Evolutionary conservation across 2,888 invertebrate species (phyloP), one percentile per base, ranked within the genome.

Genomic region (Cloeon dipterum): DNA sequence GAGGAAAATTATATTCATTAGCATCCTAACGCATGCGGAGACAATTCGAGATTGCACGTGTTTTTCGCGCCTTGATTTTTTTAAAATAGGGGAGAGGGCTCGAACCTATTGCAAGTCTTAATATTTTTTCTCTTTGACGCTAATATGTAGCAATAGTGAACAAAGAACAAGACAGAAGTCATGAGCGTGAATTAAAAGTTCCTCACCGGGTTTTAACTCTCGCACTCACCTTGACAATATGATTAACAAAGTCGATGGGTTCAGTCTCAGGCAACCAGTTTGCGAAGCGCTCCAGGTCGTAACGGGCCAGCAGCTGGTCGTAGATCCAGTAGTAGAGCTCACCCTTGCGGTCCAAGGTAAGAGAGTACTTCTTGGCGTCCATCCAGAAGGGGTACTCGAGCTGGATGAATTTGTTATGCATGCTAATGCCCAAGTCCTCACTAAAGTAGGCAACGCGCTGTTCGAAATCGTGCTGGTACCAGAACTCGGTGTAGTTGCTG

Each of bases 351-450:
- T 68, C 62, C 46, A 65, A 66, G 26, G 56, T 49, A 36, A 65
- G 49, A 41, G 62, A 57, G 44, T 62, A 63, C 35, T 62, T 58
- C 18, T 64, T 56, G 37, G 64, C 62, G 34, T 61, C 58, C 51
- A 71, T 56, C 67, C 70, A 71, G 62, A 68, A 70, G 26, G 74
- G 70, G 48, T 62, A 62, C 40, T 66, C 62, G 42, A 62, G 50
- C 47, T 73, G 66, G 57, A 68, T 65, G 53, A 64, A 69, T 54
- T 64, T 68, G 58, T 75, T 74, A 49, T 63, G 67, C 1, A 65
- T 49, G 54, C 73, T 75, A 35, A 75, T 57, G 38, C 65, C 70
- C 38, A 72, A 57, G 52, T 82, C 81, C 48, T 79, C 74, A 13
- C 70, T 71, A 55, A 74, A 72, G 55, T 76, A 76, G 25, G 67